These are phyloP conservation scores for Proctacanthus coquilletti DNA, from an alignment of 1,140 invertebrate genomes.

Conservation along the genomic window DNA sequence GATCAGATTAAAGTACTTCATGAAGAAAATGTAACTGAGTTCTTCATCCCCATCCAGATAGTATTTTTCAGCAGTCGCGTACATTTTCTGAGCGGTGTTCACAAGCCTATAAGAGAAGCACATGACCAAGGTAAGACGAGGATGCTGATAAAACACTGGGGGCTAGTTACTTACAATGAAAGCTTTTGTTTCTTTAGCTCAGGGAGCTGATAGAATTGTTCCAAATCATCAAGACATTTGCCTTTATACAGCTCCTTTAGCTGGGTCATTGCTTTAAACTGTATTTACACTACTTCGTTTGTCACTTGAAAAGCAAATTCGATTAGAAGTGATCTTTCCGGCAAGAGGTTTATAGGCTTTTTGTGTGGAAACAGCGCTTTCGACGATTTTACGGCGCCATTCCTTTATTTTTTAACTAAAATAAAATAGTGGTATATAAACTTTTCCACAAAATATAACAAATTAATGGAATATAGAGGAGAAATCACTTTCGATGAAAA, in stretches of 20 bases:
- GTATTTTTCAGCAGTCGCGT: conserved; percentile 36
- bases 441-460: no score
- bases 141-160: not conserved
- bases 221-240: conserved; percentile 36
- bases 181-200: conserved; percentile 34
- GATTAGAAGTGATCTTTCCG: no score
- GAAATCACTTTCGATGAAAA: no score
- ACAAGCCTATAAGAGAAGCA: conserved; percentile 30
- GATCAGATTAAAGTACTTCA: conserved; percentile 49
- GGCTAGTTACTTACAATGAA: conserved; percentile 30
- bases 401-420: no score
- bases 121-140: conserved; percentile 4
- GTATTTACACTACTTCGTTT: no score
- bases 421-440: no score
- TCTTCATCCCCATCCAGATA: conserved; percentile 46
- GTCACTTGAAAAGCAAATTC: no score
- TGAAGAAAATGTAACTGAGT: conserved; percentile 48
- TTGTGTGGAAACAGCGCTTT: no score
- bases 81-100: conserved; percentile 40
- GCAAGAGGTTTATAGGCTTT: no score
- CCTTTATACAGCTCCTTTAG: conserved; percentile 35
- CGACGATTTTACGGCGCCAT: no score
- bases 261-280: no score
- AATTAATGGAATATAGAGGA: no score
- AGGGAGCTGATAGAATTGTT: conserved; percentile 33